Evolutionary conservation across 2,113 vertebrate genomes (phyloP).

Genomic region (Hypanus sabinus): DNA sequence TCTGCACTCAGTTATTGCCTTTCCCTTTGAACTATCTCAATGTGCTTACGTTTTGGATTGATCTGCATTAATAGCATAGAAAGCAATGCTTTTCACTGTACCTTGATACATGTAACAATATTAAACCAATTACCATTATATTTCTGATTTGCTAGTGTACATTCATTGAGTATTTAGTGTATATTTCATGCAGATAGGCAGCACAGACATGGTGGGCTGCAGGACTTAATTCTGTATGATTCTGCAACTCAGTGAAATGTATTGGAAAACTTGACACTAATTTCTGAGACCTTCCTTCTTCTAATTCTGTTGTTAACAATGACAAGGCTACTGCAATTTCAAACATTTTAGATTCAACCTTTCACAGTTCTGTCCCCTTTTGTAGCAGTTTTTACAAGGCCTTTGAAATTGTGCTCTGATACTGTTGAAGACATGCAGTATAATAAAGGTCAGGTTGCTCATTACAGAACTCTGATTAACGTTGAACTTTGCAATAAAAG

Average conservation of each 20-base stretch:
- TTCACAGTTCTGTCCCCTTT: not conserved
- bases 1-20: no score
- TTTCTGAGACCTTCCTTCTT: not conserved
- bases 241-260: no score
- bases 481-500: conserved; percentile 25
- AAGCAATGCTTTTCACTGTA: no score
- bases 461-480: conserved; percentile 4
- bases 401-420: not conserved
- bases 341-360: not conserved
- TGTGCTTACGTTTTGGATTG: no score
- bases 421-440: not conserved
- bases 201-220: no score
- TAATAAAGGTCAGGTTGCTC: conserved; percentile 3
- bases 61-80: no score
- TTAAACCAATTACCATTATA: no score
- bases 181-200: not conserved
- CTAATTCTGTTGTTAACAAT: not conserved
- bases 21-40: no score
- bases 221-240: no score
- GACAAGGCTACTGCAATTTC: not conserved
- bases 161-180: not conserved
- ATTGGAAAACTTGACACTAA: not conserved
- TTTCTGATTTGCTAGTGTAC: not conserved
- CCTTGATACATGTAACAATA: no score
- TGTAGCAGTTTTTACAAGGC: not conserved